Evolutionary conservation across 2,113 vertebrate genomes (phyloP), one percentile per base, ranked within the genome.

Genomic region (Marcusenius ussheri): DNA sequence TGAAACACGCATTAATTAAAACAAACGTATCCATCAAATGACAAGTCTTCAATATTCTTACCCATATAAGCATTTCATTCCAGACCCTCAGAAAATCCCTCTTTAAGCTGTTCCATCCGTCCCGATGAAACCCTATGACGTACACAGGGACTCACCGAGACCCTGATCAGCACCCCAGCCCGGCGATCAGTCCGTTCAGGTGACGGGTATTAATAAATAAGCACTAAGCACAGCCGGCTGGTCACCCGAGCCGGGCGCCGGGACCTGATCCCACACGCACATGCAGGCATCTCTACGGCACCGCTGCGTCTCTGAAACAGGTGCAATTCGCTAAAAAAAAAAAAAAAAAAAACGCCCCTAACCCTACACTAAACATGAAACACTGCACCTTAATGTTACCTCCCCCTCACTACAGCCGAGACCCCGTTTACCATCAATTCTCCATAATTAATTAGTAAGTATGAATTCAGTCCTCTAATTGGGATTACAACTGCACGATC

Each of bases 201-300:
- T 95, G 94, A 94, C 95, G 94, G 24, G 19, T 93, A 95, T 95
- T 84, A 95, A 95, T 96, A 93, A 95, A 93, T 95, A 90, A 96
- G 13, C 13, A 51, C 50, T 51, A 51, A 17, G 89, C 66, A 92
- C 51, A 90, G 91, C 85, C 83, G 83, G 50, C 89, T 19, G 88
- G 93, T 91, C 91, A 95, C 94, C 94, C 93, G 94, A 94, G 93
- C 93, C 91, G 92, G 92, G 83, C 21, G 13, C 47, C 2, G 45
- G 90, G 92, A 95, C 92, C 93, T 90, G 94, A 95, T 93, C 95
- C 93, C 93, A 58, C 13, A 87, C 88, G 35, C 49, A 84, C 17
- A 88, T 45, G 49, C 89, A 31, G 70, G 27, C 89, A 90, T 53
- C 11, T 35, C 85, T 35, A 11, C 10, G 85, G 21, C 13, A 49